These are phyloP conservation scores for Anthoscopus minutus DNA, from an alignment of 2,113 vertebrate species.

Conservation along the genomic window DNA sequence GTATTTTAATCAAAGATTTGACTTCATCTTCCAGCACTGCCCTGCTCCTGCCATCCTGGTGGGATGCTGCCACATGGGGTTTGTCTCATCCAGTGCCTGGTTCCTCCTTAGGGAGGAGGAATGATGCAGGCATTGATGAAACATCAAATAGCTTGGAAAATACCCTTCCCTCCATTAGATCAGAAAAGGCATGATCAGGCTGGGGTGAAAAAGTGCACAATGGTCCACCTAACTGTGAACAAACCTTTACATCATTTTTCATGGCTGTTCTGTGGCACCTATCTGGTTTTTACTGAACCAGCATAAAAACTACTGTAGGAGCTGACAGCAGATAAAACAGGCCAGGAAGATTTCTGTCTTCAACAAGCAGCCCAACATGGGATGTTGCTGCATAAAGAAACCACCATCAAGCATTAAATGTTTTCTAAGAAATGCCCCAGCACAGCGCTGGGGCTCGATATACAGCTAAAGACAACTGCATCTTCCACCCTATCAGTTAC, in stretches of 20 bases:
- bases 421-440: background rate
- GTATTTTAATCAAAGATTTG: background rate
- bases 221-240: background rate
- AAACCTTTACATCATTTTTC: background rate
- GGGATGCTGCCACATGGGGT: background rate
- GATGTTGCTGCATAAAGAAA: background rate
- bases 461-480: background rate
- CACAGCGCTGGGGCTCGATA: fast-evolving
- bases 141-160: background rate
- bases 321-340: background rate
- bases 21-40: background rate
- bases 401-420: too few relatives aligned
- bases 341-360: background rate
- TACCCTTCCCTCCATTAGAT: background rate
- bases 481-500: background rate
- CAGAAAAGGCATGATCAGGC: background rate
- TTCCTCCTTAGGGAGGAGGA: background rate
- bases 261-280: background rate
- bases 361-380: fast-evolving
- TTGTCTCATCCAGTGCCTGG: background rate
- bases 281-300: background rate
- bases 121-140: background rate
- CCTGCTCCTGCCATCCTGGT: background rate
- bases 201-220: background rate
- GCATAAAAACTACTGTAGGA: background rate